Evolutionary conservation across 1,140 invertebrate genomes (phyloP), one percentile per base, ranked within the genome.

Genomic region (Trichoplusia ni): DNA sequence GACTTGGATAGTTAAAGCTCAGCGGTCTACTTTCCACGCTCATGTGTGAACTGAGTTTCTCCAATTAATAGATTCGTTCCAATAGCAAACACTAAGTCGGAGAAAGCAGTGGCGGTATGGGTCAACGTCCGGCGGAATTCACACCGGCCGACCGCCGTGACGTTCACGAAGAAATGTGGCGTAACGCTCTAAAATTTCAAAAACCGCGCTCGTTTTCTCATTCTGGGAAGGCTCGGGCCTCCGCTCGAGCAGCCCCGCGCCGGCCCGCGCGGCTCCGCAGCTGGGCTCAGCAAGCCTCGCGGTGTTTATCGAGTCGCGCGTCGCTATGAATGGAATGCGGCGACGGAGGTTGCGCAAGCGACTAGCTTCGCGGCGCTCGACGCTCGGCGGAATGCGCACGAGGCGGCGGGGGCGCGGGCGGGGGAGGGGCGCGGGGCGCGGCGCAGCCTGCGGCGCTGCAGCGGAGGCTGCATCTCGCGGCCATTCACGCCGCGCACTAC

Each of bases 31-130:
- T 89, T 90, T 89, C 85, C 84, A 84, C 81, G 79, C 79, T 85
- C 81, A 89, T 88, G 82, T 89, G 86, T 89, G 85, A 88, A 89
- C 82, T 81, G 79, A 88, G 86, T 89, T 90, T 89, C 87, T 88
- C 84, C 86, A 90, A 89, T 90, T 89, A 90, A 89, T 90, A 89
- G 86, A 90, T 89, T 90, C 84, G 87, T 90, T 90, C 86, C 87
- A 88, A 89, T 90, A 86, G 87, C 79, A 89, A 86, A 86, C 76
- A 87, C 82, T 79, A 77, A 77, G 79, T 70, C 75, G 82, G 84
- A 88, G 87, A 89, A 87, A 89, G 84, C 85, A 77, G 74, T 72
- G 75, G 61, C 77, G 73, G 74, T 70, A 53, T 67, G 79, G 87
- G 84, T 90, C 87, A 86, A 85, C 70, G 84, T 78, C 85, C 85